Percentiles rank a stretch among this genome's conserved stretches.
These are phyloP conservation scores for Lagria hirta DNA, from an alignment of 2,888 invertebrate species.

Conservation along the genomic window DNA sequence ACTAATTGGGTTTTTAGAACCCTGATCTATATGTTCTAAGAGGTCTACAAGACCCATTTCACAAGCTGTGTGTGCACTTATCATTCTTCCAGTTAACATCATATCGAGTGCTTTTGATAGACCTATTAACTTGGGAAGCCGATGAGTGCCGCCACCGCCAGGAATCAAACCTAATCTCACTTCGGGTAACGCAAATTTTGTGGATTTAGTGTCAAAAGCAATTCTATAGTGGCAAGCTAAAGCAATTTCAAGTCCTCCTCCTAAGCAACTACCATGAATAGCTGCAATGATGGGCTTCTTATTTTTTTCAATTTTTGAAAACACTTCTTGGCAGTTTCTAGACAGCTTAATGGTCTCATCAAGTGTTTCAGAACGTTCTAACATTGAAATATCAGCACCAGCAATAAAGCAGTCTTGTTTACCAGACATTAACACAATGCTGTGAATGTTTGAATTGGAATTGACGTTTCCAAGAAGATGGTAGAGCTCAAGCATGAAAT, in stretches of 20 bases:
- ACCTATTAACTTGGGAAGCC: conserved; percentile 78
- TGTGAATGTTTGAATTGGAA: conserved; percentile 73
- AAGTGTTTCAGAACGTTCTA: conserved; percentile 74
- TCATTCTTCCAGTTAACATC: conserved; percentile 86
- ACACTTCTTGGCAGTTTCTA: conserved; percentile 77
- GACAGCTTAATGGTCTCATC: conserved; percentile 76
- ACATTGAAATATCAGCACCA: conserved; percentile 92
- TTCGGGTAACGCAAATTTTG: conserved; percentile 89
- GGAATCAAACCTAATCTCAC: conserved; percentile 97
- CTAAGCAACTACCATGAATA: conserved; percentile 93
- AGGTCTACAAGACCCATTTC: conserved; percentile 92
- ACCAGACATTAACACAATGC: conserved; percentile 91
- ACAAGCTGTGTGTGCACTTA: conserved; percentile 91
- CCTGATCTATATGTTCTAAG: conserved; percentile 89
- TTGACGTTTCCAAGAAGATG: conserved; percentile 74
- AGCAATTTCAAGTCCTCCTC: conserved; percentile 96
- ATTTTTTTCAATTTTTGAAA: conserved; percentile 77
- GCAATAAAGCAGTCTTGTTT: conserved; percentile 98
- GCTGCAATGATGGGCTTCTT: conserved; percentile 93
- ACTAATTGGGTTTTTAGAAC: conserved; percentile 58
- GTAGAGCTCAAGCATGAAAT: conserved; percentile 79
- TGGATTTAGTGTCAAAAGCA: conserved; percentile 91
- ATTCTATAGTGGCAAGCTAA: conserved; percentile 95
- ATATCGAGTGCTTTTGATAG: conserved; percentile 89
- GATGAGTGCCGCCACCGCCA: conserved; percentile 88